Percentiles rank a stretch among this genome's conserved stretches.
phyloP scores from a whole-genome alignment of 30 jellyfish, hydroid and myxozoan species.

The Hydractinia echinata region DNA sequence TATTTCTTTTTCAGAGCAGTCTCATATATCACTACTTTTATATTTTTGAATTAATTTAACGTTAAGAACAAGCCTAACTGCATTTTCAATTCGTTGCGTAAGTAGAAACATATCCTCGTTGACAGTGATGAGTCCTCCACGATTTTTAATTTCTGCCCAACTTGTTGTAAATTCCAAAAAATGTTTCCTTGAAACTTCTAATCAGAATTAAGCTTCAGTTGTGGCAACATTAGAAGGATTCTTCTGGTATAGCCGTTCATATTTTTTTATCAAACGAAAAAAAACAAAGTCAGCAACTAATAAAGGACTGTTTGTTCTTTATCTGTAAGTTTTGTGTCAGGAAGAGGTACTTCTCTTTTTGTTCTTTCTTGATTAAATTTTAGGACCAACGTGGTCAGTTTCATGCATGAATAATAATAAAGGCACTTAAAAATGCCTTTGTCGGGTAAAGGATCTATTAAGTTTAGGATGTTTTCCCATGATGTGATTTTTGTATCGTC shows the following conservation, averaged over 20 bases:
- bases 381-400: background rate
- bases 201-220: background rate
- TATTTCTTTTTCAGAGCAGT: background rate
- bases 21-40: background rate
- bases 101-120: background rate
- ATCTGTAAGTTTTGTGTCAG: background rate
- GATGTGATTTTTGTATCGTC: background rate
- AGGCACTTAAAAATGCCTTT: background rate
- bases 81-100: too few species aligned
- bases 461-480: background rate
- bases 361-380: background rate
- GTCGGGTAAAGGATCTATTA: background rate
- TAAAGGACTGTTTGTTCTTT: background rate
- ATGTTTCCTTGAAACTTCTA: background rate
- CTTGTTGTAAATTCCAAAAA: background rate
- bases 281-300: slow-evolving; percentile 1
- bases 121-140: background rate
- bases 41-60: background rate
- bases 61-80: background rate
- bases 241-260: too few species aligned
- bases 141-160: background rate
- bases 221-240: slow-evolving; percentile 2
- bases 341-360: background rate
- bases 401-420: slow-evolving; percentile 1
- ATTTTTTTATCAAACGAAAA: too few species aligned